Conservation (phyloP, 2,113 vertebrate species). For the Chaetops frenatus region DNA sequence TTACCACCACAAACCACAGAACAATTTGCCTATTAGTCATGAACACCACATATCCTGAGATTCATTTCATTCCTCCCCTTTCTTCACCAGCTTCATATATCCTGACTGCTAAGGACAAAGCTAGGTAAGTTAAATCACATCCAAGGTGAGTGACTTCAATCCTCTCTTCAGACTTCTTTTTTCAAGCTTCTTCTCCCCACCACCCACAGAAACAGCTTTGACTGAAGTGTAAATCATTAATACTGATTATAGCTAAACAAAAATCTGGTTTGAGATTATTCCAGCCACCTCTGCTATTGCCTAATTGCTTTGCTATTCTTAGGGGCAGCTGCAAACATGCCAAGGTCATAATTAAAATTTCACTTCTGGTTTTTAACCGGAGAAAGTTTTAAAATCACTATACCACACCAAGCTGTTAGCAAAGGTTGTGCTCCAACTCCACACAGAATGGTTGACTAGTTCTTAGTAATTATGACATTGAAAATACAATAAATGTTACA, state of each 20-base stretch:
- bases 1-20: neutral
- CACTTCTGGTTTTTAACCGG: neutral
- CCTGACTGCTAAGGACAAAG: neutral
- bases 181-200: neutral
- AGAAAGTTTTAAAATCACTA: neutral
- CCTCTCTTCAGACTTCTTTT: neutral
- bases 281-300: neutral
- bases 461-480: neutral
- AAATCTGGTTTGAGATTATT: neutral
- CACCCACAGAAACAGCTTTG: neutral
- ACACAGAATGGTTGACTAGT: neutral
- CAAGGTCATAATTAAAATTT: neutral
- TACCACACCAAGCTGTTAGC: neutral
- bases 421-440: neutral
- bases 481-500: neutral
- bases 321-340: neutral
- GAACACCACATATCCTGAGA: neutral
- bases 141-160: neutral
- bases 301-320: neutral
- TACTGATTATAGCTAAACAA: neutral
- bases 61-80: neutral
- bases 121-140: neutral
- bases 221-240: neutral
- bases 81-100: neutral
- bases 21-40: neutral